Percentiles rank a stretch among this genome's conserved stretches.
These are phyloP conservation scores for Philotrypesis tridentata DNA, from an alignment of 1,140 invertebrate genomes.

Conservation along the genomic window DNA sequence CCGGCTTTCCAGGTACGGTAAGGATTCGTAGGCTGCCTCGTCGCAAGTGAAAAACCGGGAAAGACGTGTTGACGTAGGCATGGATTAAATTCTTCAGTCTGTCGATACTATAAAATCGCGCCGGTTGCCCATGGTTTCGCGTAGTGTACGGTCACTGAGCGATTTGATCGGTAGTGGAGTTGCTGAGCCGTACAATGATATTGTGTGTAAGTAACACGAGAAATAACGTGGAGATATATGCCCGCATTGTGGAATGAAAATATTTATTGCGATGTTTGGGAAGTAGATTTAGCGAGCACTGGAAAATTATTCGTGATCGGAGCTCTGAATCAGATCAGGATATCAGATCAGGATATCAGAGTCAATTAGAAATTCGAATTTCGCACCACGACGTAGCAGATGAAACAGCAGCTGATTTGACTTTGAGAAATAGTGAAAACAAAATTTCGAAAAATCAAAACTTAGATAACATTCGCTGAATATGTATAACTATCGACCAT, in stretches of 20 bases:
- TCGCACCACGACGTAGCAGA: too few species aligned
- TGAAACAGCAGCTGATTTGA: too few species aligned
- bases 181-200: constrained; percentile 23
- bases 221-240: background rate
- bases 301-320: too few species aligned
- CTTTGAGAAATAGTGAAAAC: too few species aligned
- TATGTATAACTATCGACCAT: too few species aligned
- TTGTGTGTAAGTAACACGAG: constrained; percentile 33
- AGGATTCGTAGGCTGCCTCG: background rate
- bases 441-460: too few species aligned
- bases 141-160: constrained; percentile 22
- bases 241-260: background rate
- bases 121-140: background rate
- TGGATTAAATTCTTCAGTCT: background rate
- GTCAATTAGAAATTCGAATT: too few species aligned
- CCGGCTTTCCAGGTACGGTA: constrained; percentile 3
- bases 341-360: too few species aligned
- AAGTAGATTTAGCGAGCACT: too few species aligned
- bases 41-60: background rate
- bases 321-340: too few species aligned
- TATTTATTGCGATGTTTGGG: background rate
- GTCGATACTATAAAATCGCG: constrained; percentile 28
- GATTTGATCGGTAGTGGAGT: background rate
- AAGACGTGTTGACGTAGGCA: background rate
- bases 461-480: too few species aligned